Percentiles rank a stretch among this genome's conserved stretches.
phyloP scores from a whole-genome alignment of 1,140 invertebrate genomes.

The Thalassaphorura encarpata region DNA sequence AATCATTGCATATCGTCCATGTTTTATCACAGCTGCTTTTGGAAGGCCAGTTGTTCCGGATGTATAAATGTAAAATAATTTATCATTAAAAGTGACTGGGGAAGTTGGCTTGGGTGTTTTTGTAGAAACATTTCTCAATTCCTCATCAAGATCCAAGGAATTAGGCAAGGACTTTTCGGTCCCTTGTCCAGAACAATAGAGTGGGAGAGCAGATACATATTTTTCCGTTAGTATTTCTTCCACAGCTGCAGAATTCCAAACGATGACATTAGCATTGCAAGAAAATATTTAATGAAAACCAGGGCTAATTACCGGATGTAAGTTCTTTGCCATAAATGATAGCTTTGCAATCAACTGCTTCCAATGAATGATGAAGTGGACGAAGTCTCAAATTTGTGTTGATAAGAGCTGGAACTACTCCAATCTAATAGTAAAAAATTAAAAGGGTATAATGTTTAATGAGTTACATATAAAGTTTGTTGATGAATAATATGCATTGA shows the following conservation, averaged over 20 bases:
- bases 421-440: conserved; percentile 45
- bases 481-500: neutral
- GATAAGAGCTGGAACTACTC: conserved; percentile 70
- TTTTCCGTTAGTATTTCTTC: conserved; percentile 20
- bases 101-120: conserved; percentile 4
- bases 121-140: conserved; percentile 8
- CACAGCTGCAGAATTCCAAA: conserved; percentile 27
- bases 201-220: neutral
- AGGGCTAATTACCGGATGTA: conserved; percentile 36
- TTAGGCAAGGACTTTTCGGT: conserved; percentile 8
- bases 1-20: conserved; percentile 38
- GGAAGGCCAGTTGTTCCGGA: conserved; percentile 22
- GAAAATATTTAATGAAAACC: too few relatives aligned
- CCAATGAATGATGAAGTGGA: conserved; percentile 70
- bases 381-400: conserved; percentile 72
- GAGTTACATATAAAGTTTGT: neutral
- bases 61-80: conserved; percentile 76
- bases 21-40: conserved; percentile 23
- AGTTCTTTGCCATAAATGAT: conserved; percentile 67
- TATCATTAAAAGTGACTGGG: conserved; percentile 40
- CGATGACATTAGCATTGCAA: neutral
- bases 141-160: conserved; percentile 23
- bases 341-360: conserved; percentile 65
- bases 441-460: neutral
- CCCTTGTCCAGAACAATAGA: conserved; percentile 21